These are phyloP conservation scores for Alloscopus bannaensis DNA, from an alignment of 2,888 invertebrate species.

Conservation along the genomic window DNA sequence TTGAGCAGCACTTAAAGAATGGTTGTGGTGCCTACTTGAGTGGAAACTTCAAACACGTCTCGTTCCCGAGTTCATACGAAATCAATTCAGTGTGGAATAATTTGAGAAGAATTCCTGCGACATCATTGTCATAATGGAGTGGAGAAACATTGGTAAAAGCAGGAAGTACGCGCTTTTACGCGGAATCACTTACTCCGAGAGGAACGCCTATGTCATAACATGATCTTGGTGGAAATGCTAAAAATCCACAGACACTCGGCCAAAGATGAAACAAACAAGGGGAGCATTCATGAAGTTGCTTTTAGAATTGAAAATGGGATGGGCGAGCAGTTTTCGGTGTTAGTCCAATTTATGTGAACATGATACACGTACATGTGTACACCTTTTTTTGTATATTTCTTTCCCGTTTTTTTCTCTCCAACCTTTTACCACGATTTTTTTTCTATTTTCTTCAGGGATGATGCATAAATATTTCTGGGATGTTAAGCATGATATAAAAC, in stretches of 20 bases:
- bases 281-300: constrained; percentile 5
- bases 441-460: constrained; percentile 30
- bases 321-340: constrained; percentile 31
- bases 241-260: neutral
- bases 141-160: no score
- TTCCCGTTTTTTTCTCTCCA: neutral
- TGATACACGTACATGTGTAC: neutral
- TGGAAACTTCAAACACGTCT: no score
- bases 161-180: no score
- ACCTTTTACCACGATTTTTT: neutral
- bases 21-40: no score
- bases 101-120: no score
- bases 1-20: no score
- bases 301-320: constrained; percentile 31
- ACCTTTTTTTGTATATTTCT: neutral
- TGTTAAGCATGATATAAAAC: constrained; percentile 43
- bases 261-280: neutral
- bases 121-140: no score
- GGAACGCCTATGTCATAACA: no score
- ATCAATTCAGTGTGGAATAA: no score
- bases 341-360: constrained; percentile 8
- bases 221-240: no score
- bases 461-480: constrained; percentile 63
- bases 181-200: no score
- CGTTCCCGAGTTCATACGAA: no score